Percentiles rank a stretch among this genome's conserved stretches.
These are phyloP conservation scores for Zaprionus bogoriensis DNA, from an alignment of 2,888 invertebrate species.

Conservation along the genomic window DNA sequence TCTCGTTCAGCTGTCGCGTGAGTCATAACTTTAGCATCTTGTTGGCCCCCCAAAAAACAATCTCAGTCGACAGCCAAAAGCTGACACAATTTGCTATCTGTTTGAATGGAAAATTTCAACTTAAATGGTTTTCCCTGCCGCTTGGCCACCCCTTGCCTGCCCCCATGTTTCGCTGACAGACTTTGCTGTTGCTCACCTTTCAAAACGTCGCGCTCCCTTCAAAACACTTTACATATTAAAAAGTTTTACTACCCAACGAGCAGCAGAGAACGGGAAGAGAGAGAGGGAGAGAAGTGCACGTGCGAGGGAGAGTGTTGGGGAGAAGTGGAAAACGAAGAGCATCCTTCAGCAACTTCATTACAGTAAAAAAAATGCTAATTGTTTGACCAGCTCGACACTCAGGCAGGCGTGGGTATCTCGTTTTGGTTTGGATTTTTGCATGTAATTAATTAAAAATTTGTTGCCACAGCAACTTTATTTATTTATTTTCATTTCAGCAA, in stretches of 20 bases:
- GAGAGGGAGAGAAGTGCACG: background rate
- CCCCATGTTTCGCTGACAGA: background rate
- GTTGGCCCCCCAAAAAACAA: constrained; percentile 8
- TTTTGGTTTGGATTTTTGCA: constrained; percentile 56
- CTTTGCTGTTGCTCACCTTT: constrained; percentile 23
- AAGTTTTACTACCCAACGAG: constrained; percentile 42
- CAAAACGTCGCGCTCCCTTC: constrained; percentile 16
- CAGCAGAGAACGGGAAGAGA: no score
- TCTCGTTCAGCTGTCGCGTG: background rate
- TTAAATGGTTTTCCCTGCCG: constrained; percentile 23
- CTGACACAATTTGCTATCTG: constrained; percentile 40
- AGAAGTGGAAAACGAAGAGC: constrained; percentile 10
- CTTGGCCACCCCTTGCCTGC: background rate
- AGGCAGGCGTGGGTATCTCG: constrained; percentile 24
- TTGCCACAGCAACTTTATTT: constrained; percentile 54
- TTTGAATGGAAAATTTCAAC: constrained; percentile 38
- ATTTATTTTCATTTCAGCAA: constrained; percentile 1
- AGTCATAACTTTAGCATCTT: constrained; percentile 1
- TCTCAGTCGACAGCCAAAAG: constrained; percentile 28
- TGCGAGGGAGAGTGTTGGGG: background rate
- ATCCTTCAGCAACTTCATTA: constrained; percentile 62
- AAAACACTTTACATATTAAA: constrained; percentile 71
- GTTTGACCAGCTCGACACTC: constrained; percentile 61
- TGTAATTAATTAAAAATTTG: constrained; percentile 76
- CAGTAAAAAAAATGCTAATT: constrained; percentile 64